Percentiles rank a stretch among this genome's conserved stretches.
Conservation (phyloP, 2,797 vertebrate species). For the Choloepus didactylus region DNA sequence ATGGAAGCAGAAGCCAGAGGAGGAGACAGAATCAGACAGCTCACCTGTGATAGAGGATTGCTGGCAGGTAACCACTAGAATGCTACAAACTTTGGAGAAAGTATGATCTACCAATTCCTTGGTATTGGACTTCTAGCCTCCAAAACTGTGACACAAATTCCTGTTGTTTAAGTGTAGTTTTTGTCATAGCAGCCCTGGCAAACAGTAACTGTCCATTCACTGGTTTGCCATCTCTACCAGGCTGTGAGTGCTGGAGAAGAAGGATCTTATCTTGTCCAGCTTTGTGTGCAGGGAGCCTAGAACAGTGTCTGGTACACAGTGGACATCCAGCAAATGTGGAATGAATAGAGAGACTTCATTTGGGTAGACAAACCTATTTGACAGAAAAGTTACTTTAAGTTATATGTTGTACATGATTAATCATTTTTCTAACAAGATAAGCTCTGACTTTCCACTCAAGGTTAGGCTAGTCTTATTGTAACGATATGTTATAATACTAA, state of each 20-base stretch:
- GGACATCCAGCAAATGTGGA: neutral
- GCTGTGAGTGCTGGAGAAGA: neutral
- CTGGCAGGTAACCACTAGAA: no score
- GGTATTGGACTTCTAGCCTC: no score
- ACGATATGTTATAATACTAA: neutral
- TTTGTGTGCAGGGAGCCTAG: neutral
- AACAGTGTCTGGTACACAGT: neutral
- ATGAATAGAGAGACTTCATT: neutral
- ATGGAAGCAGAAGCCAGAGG: no score
- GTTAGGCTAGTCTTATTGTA: slow-evolving; percentile 4
- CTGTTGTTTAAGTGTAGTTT: no score
- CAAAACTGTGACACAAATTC: no score
- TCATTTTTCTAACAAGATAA: neutral
- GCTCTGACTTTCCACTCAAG: slow-evolving; percentile 42
- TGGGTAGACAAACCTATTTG: neutral
- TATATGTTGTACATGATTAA: neutral
- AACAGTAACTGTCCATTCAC: neutral
- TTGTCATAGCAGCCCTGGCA: no score
- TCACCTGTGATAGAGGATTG: no score
- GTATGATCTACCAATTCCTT: no score
- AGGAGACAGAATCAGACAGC: no score
- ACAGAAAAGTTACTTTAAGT: neutral
- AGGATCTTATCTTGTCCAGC: neutral
- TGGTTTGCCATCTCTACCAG: neutral
- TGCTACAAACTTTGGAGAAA: no score